phyloP scores from a whole-genome alignment of 2,113 vertebrate genomes.

The Gallinago media region DNA sequence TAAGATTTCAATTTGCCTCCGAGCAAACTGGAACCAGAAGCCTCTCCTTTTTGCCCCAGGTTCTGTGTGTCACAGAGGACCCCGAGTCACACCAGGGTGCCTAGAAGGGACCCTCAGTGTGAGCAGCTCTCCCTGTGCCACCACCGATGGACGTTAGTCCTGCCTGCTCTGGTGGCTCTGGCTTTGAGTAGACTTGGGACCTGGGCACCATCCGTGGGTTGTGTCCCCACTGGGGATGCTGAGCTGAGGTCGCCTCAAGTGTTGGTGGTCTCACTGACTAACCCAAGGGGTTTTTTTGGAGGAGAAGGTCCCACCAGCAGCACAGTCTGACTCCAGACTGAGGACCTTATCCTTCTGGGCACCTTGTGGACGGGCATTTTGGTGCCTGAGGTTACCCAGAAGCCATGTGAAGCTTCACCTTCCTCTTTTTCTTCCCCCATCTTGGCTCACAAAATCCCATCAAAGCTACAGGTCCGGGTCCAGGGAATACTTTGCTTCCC shows the following conservation, averaged over 20 bases:
- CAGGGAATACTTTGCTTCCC: neutral
- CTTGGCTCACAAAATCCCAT: neutral
- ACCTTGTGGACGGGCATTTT: neutral
- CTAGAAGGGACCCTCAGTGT: neutral
- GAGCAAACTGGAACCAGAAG: neutral
- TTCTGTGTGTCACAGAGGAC: neutral
- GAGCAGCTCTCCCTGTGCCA: neutral
- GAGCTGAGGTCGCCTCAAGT: neutral
- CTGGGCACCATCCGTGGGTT: rapidly evolving
- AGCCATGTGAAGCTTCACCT: no score
- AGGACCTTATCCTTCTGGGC: neutral
- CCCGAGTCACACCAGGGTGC: no score
- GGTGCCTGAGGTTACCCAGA: no score
- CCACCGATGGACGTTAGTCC: rapidly evolving
- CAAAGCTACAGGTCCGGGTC: neutral
- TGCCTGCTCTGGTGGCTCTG: neutral
- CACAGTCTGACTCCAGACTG: neutral
- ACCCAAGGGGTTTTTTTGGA: neutral
- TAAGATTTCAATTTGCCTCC: neutral
- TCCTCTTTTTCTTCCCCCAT: rapidly evolving
- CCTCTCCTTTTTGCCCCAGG: rapidly evolving
- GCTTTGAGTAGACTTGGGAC: neutral
- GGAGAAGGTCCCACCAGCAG: neutral
- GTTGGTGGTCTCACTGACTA: no score
- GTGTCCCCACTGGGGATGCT: neutral